phyloP scores from a whole-genome alignment of 2,113 vertebrate species.

The Cervus canadensis region DNA sequence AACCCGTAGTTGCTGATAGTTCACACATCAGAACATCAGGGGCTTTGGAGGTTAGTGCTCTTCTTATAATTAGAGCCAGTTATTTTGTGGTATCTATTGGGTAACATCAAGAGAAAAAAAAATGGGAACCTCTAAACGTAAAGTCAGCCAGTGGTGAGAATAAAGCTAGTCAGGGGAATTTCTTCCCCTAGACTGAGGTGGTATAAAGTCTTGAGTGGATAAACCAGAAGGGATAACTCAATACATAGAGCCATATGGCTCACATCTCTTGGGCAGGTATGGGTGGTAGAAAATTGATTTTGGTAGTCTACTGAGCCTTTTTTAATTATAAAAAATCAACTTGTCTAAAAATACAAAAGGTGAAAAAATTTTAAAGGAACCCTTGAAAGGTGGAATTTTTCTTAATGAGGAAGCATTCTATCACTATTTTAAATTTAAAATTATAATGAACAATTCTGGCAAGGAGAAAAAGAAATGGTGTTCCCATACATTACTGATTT shows the following conservation, averaged over 20 bases:
- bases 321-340: not conserved
- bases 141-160: slow-evolving; percentile 30
- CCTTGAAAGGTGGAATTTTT: not conserved
- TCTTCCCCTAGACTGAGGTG: not conserved
- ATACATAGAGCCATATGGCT: not conserved
- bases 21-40: not conserved
- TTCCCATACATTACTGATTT: not conserved
- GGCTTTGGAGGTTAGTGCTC: not conserved
- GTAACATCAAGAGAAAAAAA: slow-evolving; percentile 46
- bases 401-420: not conserved
- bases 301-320: not conserved
- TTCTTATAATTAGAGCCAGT: slow-evolving; percentile 2
- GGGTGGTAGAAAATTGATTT: not conserved
- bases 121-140: slow-evolving; percentile 62
- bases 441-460: not conserved
- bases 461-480: not conserved
- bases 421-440: not conserved
- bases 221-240: not conserved
- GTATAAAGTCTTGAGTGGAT: not conserved
- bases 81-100: slow-evolving; percentile 55
- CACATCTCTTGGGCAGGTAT: not conserved
- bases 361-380: not conserved
- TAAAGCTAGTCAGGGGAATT: not conserved
- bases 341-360: not conserved
- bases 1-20: not conserved